These are phyloP conservation scores for Latrodectus elegans DNA, from an alignment of 2,888 invertebrate species.

Conservation along the genomic window DNA sequence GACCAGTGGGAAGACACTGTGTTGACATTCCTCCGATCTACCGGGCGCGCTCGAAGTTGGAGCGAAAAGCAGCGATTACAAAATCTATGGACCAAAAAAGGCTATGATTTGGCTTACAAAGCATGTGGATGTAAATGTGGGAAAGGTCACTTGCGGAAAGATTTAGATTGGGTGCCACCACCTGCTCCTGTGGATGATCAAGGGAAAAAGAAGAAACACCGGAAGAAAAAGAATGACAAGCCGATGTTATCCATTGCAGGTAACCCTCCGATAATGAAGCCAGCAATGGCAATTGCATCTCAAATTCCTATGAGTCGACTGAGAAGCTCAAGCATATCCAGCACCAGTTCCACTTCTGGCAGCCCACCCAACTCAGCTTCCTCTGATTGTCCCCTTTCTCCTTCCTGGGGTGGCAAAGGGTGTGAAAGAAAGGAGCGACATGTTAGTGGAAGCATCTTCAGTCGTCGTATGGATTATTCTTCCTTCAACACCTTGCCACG, in stretches of 20 bases:
- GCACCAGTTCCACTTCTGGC: slow-evolving; percentile 84
- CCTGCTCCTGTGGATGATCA: slow-evolving; percentile 76
- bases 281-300: slow-evolving; percentile 75
- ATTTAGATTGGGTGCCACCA: slow-evolving; percentile 91
- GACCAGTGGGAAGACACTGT: slow-evolving; percentile 94
- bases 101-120: slow-evolving; percentile 95
- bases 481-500: slow-evolving; percentile 94
- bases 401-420: slow-evolving; percentile 76
- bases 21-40: slow-evolving; percentile 89
- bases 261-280: slow-evolving; percentile 30
- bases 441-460: slow-evolving; percentile 84
- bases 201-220: slow-evolving; percentile 81
- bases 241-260: slow-evolving; percentile 78
- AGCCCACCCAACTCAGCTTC: slow-evolving; percentile 70
- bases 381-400: slow-evolving; percentile 80
- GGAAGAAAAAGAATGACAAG: slow-evolving; percentile 81
- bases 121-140: slow-evolving; percentile 96
- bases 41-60: slow-evolving; percentile 94
- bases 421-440: slow-evolving; percentile 70
- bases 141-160: slow-evolving; percentile 93
- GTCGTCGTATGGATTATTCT: slow-evolving; percentile 93
- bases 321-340: slow-evolving; percentile 77
- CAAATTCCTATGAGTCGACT: slow-evolving; percentile 72
- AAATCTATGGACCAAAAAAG: slow-evolving; percentile 98
- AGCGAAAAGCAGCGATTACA: slow-evolving; percentile 94